These are phyloP conservation scores for Gallinago media DNA, from an alignment of 2,113 vertebrate genomes.

Conservation along the genomic window DNA sequence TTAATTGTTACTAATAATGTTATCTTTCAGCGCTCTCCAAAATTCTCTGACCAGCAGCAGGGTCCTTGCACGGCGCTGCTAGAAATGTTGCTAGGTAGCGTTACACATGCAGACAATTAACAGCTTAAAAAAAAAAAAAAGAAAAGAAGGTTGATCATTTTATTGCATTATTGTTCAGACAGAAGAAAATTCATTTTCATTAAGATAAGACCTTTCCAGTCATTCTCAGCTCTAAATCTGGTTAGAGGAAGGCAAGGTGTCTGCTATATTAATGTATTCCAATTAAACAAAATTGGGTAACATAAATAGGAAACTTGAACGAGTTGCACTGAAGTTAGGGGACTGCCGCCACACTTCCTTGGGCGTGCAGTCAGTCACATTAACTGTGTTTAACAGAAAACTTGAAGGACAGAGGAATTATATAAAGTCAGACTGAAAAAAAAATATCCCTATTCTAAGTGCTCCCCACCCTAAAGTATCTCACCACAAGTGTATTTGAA, in stretches of 20 bases:
- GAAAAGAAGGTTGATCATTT: neutral
- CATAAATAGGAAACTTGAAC: neutral
- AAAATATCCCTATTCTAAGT: fast-evolving
- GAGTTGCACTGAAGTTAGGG: neutral
- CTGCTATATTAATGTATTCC: conserved; percentile 41
- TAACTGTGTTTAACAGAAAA: neutral
- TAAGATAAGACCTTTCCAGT: conserved; percentile 57
- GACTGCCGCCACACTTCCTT: neutral
- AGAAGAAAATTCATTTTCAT: conserved; percentile 64
- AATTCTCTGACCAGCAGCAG: conserved; percentile 48
- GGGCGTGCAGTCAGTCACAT: neutral
- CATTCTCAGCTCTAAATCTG: conserved; percentile 53
- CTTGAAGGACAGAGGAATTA: neutral
- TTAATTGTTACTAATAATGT: conserved; percentile 66
- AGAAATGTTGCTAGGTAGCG: conserved; percentile 20
- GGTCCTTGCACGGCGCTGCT: neutral
- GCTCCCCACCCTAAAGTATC: neutral
- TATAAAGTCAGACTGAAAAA: neutral
- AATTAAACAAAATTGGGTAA: neutral
- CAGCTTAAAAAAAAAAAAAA: neutral
- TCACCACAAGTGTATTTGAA: neutral
- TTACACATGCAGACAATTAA: conserved; percentile 47
- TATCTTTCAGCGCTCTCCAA: conserved; percentile 23
- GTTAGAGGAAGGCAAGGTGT: conserved; percentile 12
- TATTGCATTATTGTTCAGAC: conserved; percentile 54